These are phyloP conservation scores for Columba janthina DNA, from an alignment of 2,113 vertebrate species.

Conservation along the genomic window DNA sequence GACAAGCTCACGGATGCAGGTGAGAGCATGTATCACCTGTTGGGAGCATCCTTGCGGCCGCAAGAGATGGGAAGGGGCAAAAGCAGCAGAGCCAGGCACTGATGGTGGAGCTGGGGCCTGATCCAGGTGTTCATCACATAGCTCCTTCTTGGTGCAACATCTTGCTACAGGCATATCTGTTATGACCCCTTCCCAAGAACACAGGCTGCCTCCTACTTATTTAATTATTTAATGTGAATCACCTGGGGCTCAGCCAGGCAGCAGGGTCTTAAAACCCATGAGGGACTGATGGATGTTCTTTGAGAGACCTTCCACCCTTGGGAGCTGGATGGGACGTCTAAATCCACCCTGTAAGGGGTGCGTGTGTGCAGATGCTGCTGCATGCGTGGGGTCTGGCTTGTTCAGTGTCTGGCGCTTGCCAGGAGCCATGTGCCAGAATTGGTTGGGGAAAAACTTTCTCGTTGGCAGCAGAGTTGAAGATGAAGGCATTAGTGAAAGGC, in stretches of 20 bases:
- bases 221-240: neutral
- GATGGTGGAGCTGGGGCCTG: neutral
- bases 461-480: neutral
- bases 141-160: fast-evolving
- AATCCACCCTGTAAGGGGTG: neutral
- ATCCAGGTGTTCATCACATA: neutral
- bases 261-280: neutral
- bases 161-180: neutral
- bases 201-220: neutral
- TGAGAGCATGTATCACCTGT: neutral
- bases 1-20: neutral
- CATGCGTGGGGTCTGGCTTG: fast-evolving
- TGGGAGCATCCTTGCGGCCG: neutral
- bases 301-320: neutral
- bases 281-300: neutral
- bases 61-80: no score
- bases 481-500: neutral
- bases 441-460: neutral
- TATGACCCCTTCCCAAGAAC: neutral
- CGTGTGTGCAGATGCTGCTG: neutral
- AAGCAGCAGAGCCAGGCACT: neutral
- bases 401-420: neutral
- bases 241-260: neutral
- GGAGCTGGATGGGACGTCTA: neutral
- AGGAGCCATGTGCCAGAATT: neutral